Evolutionary conservation across 2,113 vertebrate genomes (phyloP), one percentile per base, ranked within the genome.

Genomic region (Zeus faber): DNA sequence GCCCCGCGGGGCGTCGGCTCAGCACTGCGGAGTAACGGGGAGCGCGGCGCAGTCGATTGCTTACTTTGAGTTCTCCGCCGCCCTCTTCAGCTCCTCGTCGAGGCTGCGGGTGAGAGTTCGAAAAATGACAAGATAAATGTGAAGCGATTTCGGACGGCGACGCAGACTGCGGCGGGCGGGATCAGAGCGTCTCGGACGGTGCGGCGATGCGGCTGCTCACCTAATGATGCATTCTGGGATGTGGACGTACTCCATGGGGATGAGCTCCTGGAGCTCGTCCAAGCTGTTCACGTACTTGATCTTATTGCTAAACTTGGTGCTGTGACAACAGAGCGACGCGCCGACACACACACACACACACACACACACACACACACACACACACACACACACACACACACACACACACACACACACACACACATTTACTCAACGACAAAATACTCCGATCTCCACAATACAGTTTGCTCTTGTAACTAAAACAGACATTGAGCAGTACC

Each of bases 271-370:
- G 72, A 98, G 94, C 69, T 98, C 94, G 0, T 93, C 89, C 84
- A 99, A 59, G 0, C 89, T 96, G 83, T 75, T 90, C 61, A 97
- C 92, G 0, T 97, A 99, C 63, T 91, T 93, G 75, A 99, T 97
- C 83, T 99, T 99, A 80, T 92, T 98, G 89, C 96, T 99, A 88
- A 99, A 99, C 81, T 99, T 99, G 54, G 96, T 91, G 76, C 97
- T 99, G 80, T 54, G 26, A 51, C 18, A 14, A 23, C 25, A 39
- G 10, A 43, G 22, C 54, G 23, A 49, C 44, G 49, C 40, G 20
- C 58, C 43, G 27, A 27, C 31, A 49, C 9, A 18, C 7, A 29
- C 16, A 50, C 62, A 67, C 16, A 59, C 16, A 40, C 60, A 29
- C 39, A 33, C 6, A 47, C 20, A 16, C 41, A 39, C n/a, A 58